Evolutionary conservation across 2,888 invertebrate species (phyloP), one percentile per base, ranked within the genome.

Genomic region (Thereva nobilitata): DNA sequence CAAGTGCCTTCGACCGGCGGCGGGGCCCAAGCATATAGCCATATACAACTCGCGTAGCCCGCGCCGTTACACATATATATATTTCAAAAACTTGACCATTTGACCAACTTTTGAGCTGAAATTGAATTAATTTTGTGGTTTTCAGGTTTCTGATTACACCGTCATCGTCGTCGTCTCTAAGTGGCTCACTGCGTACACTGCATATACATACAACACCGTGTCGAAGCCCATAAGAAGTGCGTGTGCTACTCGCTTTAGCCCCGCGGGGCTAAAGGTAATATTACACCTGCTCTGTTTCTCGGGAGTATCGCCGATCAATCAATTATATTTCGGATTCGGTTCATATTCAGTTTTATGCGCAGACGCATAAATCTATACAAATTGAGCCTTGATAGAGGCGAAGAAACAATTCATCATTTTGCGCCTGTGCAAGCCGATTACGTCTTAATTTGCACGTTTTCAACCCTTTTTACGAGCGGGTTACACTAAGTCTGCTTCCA

Each of bases 121-220:
- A 23, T 59, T 40, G 59, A 49, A 59, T 59, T 59, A 59, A 59
- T 59, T 59, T 59, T 59, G 59, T 47, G 59, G 59, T 59, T 59
- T n/a, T 59, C 59, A 59, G 59, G 59, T 59, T 47, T 47, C 59
- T 56, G 56, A 56, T 56, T 56, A 44, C 56, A 35, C 41, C 34
- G 44, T 41, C 23, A 56, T 37, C 47, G n/a, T 8, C 59, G 47
- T 34, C 37, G 52, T 40, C 47, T 23, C 23, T 23, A 23, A 23
- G 23, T 10, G 9, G 35, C 47, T 38, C 47, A 4, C 5, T 45
- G 34, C 3, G 4, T 9, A 38, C 49, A 10, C 9, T 47, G 42
- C 38, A 34, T 8, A 7, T 40, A 37, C 6, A n/a, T n/a, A n/a
- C n/a, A n/a, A n/a, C n/a, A n/a, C 47, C 12, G 35, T 8, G 37